phyloP scores from a whole-genome alignment of 2,797 vertebrate genomes.

The Synanceia verrucosa region DNA sequence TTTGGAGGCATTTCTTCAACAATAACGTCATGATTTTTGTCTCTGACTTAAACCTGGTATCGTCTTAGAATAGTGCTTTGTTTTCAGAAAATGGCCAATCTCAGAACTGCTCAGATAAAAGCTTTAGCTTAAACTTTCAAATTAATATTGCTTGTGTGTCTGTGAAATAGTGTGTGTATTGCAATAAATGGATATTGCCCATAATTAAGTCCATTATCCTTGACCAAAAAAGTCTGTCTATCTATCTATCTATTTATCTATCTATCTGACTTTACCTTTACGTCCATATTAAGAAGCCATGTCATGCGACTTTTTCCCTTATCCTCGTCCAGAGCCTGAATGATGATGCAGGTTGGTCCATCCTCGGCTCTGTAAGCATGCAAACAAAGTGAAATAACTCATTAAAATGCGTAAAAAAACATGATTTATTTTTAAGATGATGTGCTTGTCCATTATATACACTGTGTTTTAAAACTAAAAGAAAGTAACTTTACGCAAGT shows the following conservation, averaged over 20 bases:
- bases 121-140: not conserved
- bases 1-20: not conserved
- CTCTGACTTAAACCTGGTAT: not conserved
- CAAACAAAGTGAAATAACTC: not conserved
- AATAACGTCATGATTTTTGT: not conserved
- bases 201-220: no score
- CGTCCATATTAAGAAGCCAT: conserved; percentile 88
- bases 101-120: not conserved
- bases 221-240: no score
- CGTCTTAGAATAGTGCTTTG: not conserved
- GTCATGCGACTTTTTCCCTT: conserved; percentile 75
- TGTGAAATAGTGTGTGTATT: not conserved
- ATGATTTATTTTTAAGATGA: not conserved
- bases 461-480: not conserved
- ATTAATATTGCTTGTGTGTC: not conserved
- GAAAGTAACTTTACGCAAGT: not conserved
- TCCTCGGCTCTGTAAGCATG: conserved; percentile 80
- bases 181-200: not conserved
- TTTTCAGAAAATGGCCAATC: not conserved
- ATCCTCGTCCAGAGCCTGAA: conserved; percentile 68
- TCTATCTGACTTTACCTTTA: conserved; percentile 79
- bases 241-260: no score
- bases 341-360: conserved; percentile 85
- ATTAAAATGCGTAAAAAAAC: not conserved
- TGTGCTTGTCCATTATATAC: not conserved